Conservation (phyloP, 2,797 vertebrate genomes). For the Buceros bicornis region DNA sequence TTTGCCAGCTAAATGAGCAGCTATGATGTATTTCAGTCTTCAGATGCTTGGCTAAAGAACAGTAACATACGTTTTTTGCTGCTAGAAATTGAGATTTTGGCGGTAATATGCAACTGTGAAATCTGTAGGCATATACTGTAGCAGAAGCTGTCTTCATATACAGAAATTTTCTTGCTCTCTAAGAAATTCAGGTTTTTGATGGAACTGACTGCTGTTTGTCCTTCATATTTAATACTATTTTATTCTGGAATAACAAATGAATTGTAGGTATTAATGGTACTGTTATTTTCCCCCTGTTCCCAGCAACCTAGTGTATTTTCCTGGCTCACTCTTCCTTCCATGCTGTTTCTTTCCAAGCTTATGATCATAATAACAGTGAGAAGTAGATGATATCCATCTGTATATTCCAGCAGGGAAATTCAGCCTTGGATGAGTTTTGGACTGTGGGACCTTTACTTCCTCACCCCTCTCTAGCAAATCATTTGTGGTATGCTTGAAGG, state of each 20-base stretch:
- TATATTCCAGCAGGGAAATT: background rate
- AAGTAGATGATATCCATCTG: background rate
- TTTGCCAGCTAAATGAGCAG: constrained; percentile 62
- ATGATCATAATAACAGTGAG: constrained; percentile 6
- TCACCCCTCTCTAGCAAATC: background rate
- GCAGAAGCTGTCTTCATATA: constrained; percentile 63
- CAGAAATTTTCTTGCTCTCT: constrained; percentile 14
- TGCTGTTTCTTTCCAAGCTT: constrained; percentile 32
- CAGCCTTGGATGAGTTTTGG: background rate
- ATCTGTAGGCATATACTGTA: constrained; percentile 62
- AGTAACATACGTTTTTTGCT: constrained; percentile 58
- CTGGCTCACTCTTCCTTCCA: background rate
- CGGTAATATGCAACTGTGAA: constrained; percentile 57
- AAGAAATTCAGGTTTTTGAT: constrained; percentile 24
- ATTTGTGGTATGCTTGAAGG: background rate
- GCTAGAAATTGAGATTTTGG: constrained; percentile 61
- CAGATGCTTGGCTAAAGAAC: constrained; percentile 52
- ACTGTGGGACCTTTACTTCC: background rate
- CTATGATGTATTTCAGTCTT: constrained; percentile 34
- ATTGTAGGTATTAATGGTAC: background rate
- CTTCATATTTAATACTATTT: background rate
- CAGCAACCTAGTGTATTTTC: background rate
- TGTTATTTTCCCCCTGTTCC: background rate
- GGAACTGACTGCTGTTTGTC: background rate
- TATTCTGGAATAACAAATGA: background rate